phyloP scores from a whole-genome alignment of 1,140 invertebrate genomes.

The Brachionus angularis region DNA sequence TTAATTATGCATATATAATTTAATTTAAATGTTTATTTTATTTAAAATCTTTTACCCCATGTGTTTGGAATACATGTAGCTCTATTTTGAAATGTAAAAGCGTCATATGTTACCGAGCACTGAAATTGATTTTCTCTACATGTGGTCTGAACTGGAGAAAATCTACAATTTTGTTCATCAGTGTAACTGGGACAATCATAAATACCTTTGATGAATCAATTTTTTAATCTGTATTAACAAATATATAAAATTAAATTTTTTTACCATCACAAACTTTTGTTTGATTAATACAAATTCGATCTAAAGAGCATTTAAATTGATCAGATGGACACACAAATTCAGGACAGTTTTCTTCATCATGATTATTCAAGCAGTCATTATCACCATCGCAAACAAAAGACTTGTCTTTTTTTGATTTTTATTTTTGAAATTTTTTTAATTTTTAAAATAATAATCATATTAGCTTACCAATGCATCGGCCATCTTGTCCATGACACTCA shows the following conservation, averaged over 20 bases:
- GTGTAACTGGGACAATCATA: constrained; percentile 13
- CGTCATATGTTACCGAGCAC: background rate
- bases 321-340: constrained; percentile 73
- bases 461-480: constrained; percentile 14
- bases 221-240: too few species aligned
- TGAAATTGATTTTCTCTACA: constrained; percentile 19
- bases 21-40: background rate
- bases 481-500: constrained; percentile 24
- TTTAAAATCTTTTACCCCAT: background rate
- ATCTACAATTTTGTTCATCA: constrained; percentile 36
- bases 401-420: constrained; percentile 28
- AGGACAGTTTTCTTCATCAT: constrained; percentile 34
- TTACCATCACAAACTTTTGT: constrained; percentile 25
- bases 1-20: background rate
- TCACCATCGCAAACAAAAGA: constrained; percentile 1
- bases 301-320: constrained; percentile 76
- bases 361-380: constrained; percentile 34
- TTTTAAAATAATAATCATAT: background rate
- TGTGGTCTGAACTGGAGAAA: background rate
- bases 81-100: background rate
- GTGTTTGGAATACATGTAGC: background rate
- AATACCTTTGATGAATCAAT: background rate
- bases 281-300: constrained; percentile 14
- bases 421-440: too few species aligned
- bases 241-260: too few species aligned